Conservation (phyloP, 2,888 invertebrate genomes). For the Diplazon laetatorius region DNA sequence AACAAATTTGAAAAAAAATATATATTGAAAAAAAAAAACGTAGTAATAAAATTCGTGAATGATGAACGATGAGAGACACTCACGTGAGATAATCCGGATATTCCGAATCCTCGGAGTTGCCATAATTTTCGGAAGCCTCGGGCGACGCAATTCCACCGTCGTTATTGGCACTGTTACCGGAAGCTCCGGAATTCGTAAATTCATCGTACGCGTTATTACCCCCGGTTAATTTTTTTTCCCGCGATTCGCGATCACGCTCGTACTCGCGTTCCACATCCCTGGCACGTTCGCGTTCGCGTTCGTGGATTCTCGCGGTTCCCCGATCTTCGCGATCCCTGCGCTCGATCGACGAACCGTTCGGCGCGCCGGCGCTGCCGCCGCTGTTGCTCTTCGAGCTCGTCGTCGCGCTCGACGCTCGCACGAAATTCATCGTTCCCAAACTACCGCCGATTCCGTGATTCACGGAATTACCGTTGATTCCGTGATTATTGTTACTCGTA, state of each 20-base stretch:
- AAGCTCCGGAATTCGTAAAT: conserved; percentile 55
- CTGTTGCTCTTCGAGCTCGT: conserved; percentile 18
- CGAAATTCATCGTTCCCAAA: conserved; percentile 51
- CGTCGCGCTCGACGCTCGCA: conserved; percentile 31
- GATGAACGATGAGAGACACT: conserved; percentile 75
- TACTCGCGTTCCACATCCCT: conserved; percentile 57
- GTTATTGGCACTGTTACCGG: conserved; percentile 53
- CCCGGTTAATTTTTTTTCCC: conserved; percentile 57
- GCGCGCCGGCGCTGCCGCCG: conserved; percentile 17
- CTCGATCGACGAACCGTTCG: conserved; percentile 67
- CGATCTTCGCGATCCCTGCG: conserved; percentile 74
- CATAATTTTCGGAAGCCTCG: conserved; percentile 56
- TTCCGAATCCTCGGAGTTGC: conserved; percentile 72
- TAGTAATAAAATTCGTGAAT: too few relatives aligned
- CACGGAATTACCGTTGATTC: conserved; percentile 44
- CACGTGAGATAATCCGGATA: conserved; percentile 85
- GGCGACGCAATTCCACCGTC: conserved; percentile 48
- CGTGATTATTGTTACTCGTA: conserved; percentile 63
- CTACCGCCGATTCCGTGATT: conserved; percentile 40
- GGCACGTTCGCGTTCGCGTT: conserved; percentile 66
- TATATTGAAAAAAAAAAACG: too few relatives aligned
- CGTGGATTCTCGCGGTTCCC: conserved; percentile 34
- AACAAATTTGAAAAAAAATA: too few relatives aligned
- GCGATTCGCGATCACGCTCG: conserved; percentile 59
- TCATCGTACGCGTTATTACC: conserved; percentile 63